phyloP scores from a whole-genome alignment of 1,140 invertebrate genomes.

The Zaprionus ornatus region DNA sequence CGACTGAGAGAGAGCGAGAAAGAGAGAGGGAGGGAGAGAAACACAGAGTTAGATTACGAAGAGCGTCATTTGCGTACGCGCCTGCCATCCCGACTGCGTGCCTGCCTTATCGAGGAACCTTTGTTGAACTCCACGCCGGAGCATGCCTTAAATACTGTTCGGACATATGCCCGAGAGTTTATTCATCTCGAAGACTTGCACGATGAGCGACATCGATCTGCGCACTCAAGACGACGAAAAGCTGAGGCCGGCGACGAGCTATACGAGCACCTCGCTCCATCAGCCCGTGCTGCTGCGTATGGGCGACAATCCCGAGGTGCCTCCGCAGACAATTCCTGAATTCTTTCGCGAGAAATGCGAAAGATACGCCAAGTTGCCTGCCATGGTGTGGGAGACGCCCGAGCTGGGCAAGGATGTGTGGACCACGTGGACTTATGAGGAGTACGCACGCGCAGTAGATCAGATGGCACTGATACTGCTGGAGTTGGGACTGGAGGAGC shows the following conservation, averaged over 20 bases:
- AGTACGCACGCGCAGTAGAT: slow-evolving; percentile 89
- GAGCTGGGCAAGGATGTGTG: slow-evolving; percentile 66
- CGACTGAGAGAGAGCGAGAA: background rate
- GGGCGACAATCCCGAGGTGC: slow-evolving; percentile 5
- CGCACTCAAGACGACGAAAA: background rate
- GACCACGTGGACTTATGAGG: slow-evolving; percentile 89
- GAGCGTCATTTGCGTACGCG: background rate
- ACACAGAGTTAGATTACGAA: slow-evolving; percentile 33
- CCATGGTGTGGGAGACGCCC: slow-evolving; percentile 86
- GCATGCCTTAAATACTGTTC: slow-evolving; percentile 55
- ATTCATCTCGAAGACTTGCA: slow-evolving; percentile 42
- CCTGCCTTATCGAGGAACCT: slow-evolving; percentile 21
- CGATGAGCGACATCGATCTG: slow-evolving; percentile 55
- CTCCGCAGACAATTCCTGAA: slow-evolving; percentile 53
- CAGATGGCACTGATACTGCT: slow-evolving; percentile 94
- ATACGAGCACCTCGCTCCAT: slow-evolving; percentile 58
- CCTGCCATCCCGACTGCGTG: background rate
- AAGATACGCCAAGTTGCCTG: slow-evolving; percentile 87
- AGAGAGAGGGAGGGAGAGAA: too few relatives aligned
- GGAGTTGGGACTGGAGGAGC: slow-evolving; percentile 91
- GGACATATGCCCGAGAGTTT: slow-evolving; percentile 16
- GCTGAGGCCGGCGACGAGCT: slow-evolving; percentile 65
- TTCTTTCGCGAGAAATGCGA: slow-evolving; percentile 74
- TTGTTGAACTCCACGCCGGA: slow-evolving; percentile 2
- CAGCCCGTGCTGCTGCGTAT: slow-evolving; percentile 62